phyloP scores from a whole-genome alignment of 2,888 invertebrate species.

The Acanthopleura granulata region DNA sequence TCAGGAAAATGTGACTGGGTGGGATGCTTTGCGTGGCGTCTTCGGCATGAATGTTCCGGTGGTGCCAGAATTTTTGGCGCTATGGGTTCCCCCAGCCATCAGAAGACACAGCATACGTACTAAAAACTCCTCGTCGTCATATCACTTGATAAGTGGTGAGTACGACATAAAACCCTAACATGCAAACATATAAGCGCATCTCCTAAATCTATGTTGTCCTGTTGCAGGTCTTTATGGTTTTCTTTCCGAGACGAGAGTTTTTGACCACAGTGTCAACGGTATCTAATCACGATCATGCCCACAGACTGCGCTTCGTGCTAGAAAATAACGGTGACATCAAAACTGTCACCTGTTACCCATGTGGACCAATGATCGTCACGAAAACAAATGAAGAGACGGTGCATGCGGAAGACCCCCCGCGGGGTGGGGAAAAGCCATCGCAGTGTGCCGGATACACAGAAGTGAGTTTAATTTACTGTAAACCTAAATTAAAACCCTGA shows the following conservation, averaged over 20 bases:
- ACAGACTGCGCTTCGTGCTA: background rate
- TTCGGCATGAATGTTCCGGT: no score
- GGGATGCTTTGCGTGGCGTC: no score
- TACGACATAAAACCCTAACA: no score
- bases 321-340: conserved; percentile 10
- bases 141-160: no score
- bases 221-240: background rate
- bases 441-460: conserved; percentile 11
- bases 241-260: background rate
- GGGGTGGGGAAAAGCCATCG: background rate
- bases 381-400: background rate
- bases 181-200: no score
- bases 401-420: background rate
- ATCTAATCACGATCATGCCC: background rate
- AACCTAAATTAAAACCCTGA: no score
- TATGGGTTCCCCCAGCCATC: no score
- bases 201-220: no score
- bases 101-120: no score
- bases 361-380: conserved; percentile 9
- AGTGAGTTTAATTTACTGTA: background rate
- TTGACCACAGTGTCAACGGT: background rate
- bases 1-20: no score
- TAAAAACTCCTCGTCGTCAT: no score
- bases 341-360: conserved; percentile 19
- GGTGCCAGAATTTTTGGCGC: no score